Percentiles rank a stretch among this genome's conserved stretches.
Conservation (phyloP, 2,888 invertebrate species). For the Hartigia nigra region DNA sequence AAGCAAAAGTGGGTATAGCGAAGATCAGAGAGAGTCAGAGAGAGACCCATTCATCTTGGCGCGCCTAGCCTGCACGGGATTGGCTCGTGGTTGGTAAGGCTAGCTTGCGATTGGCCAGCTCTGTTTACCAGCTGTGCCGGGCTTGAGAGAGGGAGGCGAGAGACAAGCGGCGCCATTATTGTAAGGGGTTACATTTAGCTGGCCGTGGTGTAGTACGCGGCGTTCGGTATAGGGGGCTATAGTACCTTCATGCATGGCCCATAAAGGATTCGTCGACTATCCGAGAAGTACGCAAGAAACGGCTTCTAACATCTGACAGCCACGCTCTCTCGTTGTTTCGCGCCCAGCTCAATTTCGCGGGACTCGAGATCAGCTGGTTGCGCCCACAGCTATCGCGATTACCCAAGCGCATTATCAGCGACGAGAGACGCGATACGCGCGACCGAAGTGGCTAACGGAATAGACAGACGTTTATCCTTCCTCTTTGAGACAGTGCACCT, state of each 20-base stretch:
- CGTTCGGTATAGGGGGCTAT: conserved; percentile 85
- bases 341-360: conserved; percentile 34
- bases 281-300: conserved; percentile 72
- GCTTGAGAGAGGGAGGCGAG: conserved; percentile 66
- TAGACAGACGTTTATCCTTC: background rate
- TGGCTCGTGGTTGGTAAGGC: conserved; percentile 60
- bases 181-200: conserved; percentile 68
- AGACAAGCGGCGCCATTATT: conserved; percentile 68
- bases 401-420: conserved; percentile 18
- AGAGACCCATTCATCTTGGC: conserved; percentile 65
- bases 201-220: conserved; percentile 71
- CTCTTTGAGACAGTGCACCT: background rate
- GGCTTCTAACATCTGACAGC: conserved; percentile 66
- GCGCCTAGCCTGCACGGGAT: conserved; percentile 61
- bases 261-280: conserved; percentile 85
- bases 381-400: conserved; percentile 14
- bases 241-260: conserved; percentile 87
- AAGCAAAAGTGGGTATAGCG: conserved; percentile 68
- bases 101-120: conserved; percentile 58
- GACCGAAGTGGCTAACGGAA: conserved; percentile 13
- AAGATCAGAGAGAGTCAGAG: conserved; percentile 26
- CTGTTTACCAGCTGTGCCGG: conserved; percentile 65
- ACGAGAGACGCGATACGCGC: conserved; percentile 24
- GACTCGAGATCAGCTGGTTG: conserved; percentile 27
- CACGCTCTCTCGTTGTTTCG: conserved; percentile 34